These are phyloP conservation scores for Nansenia antarctica DNA, from an alignment of 2,113 vertebrate genomes.

Conservation along the genomic window DNA sequence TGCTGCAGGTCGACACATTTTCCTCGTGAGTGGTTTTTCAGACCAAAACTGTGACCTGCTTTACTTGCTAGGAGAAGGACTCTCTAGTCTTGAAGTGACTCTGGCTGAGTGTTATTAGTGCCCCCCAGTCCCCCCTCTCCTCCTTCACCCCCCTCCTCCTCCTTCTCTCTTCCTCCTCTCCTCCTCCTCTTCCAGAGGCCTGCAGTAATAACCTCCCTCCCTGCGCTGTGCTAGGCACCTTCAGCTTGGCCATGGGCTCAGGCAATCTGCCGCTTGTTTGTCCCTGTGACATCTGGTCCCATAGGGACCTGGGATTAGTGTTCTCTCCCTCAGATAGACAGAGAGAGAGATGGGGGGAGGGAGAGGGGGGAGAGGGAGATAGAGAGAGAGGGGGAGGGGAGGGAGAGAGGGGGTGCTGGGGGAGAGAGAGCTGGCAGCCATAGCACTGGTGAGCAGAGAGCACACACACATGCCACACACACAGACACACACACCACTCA, in stretches of 20 bases:
- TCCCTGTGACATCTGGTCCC: slow-evolving; percentile 68
- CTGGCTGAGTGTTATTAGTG: neutral
- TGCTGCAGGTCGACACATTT: slow-evolving; percentile 37
- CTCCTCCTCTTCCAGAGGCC: slow-evolving; percentile 17
- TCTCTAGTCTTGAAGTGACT: neutral
- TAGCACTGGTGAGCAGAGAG: neutral
- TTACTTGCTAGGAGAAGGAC: slow-evolving; percentile 25
- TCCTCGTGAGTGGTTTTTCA: slow-evolving; percentile 35
- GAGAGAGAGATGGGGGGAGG: neutral
- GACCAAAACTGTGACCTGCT: slow-evolving; percentile 48
- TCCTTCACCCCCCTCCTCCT: neutral
- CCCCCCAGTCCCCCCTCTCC: slow-evolving; percentile 14
- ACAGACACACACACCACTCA: neutral
- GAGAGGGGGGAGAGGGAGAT: neutral
- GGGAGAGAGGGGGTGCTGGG: no score
- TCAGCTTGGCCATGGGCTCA: slow-evolving; percentile 57
- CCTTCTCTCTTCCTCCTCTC: slow-evolving; percentile 4
- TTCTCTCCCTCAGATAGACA: slow-evolving; percentile 20
- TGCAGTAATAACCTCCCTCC: slow-evolving; percentile 58
- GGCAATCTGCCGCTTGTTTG: slow-evolving; percentile 68
- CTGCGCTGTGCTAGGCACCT: slow-evolving; percentile 46
- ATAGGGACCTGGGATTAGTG: slow-evolving; percentile 32
- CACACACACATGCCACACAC: neutral
- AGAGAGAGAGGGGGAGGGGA: no score
- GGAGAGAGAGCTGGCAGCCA: slow-evolving; percentile 1